These are phyloP conservation scores for Netelia virgata DNA, from an alignment of 2,888 invertebrate genomes.

Conservation along the genomic window DNA sequence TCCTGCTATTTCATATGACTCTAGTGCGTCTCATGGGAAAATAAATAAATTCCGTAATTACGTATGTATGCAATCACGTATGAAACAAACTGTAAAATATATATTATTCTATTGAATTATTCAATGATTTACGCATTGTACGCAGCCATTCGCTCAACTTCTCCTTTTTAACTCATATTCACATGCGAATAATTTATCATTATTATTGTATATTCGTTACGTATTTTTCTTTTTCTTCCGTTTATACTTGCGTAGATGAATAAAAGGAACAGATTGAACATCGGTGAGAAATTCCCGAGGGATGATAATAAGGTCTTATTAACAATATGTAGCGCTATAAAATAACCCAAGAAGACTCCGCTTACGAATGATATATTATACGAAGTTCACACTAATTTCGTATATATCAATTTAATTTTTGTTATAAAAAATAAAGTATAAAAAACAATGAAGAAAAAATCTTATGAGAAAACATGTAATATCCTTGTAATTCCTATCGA, in stretches of 20 bases:
- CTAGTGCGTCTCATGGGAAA: not conserved
- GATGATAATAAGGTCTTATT: not conserved
- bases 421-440: no score
- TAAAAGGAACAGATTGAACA: slow-evolving; percentile 1
- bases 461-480: no score
- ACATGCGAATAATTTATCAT: slow-evolving; percentile 10
- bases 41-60: slow-evolving; percentile 12
- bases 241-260: slow-evolving; percentile 2
- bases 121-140: slow-evolving; percentile 58
- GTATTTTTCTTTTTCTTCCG: not conserved
- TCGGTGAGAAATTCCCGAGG: slow-evolving; percentile 15
- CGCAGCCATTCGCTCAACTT: slow-evolving; percentile 12
- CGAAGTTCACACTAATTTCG: not conserved
- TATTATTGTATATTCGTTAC: slow-evolving; percentile 12
- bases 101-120: slow-evolving; percentile 53
- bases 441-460: no score
- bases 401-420: no score
- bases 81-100: slow-evolving; percentile 39
- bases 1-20: no score
- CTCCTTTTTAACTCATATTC: slow-evolving; percentile 15
- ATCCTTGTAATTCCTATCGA: no score
- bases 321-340: not conserved
- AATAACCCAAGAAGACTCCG: not conserved
- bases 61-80: not conserved
- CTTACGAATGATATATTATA: not conserved